A percentile compares a stretch with the other conserved stretches of the same genome.
These are phyloP conservation scores for Drosophila ohnishii DNA, from an alignment of 1,140 invertebrate genomes.

Conservation along the genomic window DNA sequence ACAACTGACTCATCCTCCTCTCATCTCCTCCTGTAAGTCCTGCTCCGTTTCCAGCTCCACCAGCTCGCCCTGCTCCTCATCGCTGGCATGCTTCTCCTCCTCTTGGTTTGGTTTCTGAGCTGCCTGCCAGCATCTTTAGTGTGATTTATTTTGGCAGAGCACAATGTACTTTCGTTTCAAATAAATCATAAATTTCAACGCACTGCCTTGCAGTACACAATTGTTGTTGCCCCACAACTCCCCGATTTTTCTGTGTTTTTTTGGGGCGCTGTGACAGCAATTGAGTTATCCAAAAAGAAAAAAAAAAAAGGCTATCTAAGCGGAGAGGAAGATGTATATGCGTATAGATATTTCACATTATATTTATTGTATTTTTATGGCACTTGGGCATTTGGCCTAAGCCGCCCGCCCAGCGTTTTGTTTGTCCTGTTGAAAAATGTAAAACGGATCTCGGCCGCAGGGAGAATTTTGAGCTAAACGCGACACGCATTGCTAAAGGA, in stretches of 20 bases:
- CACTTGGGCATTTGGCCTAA: constrained; percentile 65
- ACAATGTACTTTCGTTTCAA: constrained; percentile 80
- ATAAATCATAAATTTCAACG: constrained; percentile 82
- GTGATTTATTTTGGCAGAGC: constrained; percentile 77
- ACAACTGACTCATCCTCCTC: constrained; percentile 4
- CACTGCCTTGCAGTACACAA: constrained; percentile 51
- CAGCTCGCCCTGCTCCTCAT: constrained; percentile 12
- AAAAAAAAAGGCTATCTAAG: constrained; percentile 69
- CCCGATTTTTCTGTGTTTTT: constrained; percentile 6
- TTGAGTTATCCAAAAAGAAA: constrained; percentile 68
- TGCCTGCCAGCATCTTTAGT: constrained; percentile 63
- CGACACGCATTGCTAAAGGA: constrained; percentile 50
- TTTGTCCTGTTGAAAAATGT: constrained; percentile 65
- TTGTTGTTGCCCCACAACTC: constrained; percentile 33
- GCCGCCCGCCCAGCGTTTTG: constrained; percentile 64
- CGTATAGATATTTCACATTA: constrained; percentile 52
- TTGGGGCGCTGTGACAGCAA: constrained; percentile 52
- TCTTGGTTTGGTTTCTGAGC: constrained; percentile 30
- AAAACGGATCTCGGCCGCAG: constrained; percentile 46
- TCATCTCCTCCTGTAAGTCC: neutral
- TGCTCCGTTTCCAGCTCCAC: constrained; percentile 1
- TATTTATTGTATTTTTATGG: constrained; percentile 80
- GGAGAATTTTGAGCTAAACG: constrained; percentile 76
- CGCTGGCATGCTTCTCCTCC: constrained; percentile 2
- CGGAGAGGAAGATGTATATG: constrained; percentile 44